A percentile compares a stretch with the other conserved stretches of the same genome.
Conservation (phyloP, 2,113 vertebrate species). For the Megaceryle maxima region DNA sequence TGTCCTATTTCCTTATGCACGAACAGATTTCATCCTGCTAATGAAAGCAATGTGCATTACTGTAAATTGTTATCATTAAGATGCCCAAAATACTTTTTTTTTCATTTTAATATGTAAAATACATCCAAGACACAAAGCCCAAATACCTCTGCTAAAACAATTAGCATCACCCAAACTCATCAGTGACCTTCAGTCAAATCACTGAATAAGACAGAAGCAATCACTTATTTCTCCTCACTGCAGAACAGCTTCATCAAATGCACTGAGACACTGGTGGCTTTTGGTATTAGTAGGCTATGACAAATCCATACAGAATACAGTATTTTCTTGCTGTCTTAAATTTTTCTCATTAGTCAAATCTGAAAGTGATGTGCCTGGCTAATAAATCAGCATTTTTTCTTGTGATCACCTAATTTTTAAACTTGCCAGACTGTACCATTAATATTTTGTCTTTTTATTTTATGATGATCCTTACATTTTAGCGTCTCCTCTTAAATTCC, state of each 20-base stretch:
- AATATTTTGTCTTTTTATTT: background rate
- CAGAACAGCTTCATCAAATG: background rate
- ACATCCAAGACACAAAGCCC: background rate
- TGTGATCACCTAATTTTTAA: background rate
- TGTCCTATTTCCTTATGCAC: background rate
- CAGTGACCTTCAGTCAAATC: background rate
- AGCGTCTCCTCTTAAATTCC: background rate
- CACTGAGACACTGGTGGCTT: background rate
- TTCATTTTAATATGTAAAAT: background rate
- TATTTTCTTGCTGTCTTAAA: background rate
- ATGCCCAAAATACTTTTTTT: background rate
- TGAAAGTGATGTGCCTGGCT: background rate
- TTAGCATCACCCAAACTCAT: background rate
- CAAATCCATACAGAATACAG: background rate
- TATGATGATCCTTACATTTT: background rate
- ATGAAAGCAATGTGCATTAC: background rate
- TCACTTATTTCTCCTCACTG: background rate
- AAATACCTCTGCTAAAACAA: background rate
- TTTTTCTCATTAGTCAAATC: background rate
- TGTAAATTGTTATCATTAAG: background rate
- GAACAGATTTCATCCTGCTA: background rate
- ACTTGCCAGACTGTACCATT: background rate
- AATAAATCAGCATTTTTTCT: background rate
- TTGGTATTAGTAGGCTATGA: background rate
- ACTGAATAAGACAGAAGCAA: background rate